Conservation (phyloP, 2,888 invertebrate species). For the Pasiphila rectangulata region DNA sequence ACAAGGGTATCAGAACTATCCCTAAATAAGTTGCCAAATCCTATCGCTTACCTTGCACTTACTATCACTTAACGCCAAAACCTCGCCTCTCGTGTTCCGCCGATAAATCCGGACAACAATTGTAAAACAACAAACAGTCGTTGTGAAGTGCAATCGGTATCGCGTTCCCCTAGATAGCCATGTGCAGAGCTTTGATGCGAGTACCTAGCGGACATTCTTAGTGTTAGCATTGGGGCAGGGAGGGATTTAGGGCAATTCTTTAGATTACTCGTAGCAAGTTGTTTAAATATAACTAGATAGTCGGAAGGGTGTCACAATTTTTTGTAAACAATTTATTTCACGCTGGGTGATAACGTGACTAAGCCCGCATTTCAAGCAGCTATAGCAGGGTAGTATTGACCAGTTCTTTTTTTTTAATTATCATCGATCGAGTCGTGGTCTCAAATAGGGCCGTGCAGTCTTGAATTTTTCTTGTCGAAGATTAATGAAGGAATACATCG, state of each 20-base stretch:
- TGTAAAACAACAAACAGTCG: slow-evolving; percentile 29
- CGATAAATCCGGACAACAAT: slow-evolving; percentile 23
- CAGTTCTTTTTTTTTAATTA: too few species aligned
- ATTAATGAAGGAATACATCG: too few species aligned
- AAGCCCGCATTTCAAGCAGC: too few species aligned
- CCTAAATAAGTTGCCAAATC: background rate
- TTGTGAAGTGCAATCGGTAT: slow-evolving; percentile 28
- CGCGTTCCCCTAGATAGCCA: slow-evolving; percentile 26
- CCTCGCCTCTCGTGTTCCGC: background rate
- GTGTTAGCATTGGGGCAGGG: slow-evolving; percentile 22
- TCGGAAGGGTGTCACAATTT: too few species aligned
- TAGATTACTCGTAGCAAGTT: too few species aligned
- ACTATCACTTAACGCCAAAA: slow-evolving; percentile 5
- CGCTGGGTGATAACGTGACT: too few species aligned
- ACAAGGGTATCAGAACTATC: background rate
- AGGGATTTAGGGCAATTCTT: slow-evolving; percentile 3
- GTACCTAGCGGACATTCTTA: slow-evolving; percentile 25
- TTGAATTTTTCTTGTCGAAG: too few species aligned
- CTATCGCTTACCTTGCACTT: background rate
- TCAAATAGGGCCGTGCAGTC: background rate
- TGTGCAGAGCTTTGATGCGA: slow-evolving; percentile 22
- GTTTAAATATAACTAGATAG: too few species aligned
- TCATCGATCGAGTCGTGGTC: too few species aligned
- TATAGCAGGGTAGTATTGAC: background rate
- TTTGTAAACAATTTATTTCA: too few species aligned